Evolutionary conservation across 2,888 invertebrate genomes (phyloP).

Genomic region (Zygogramma bicolorata): DNA sequence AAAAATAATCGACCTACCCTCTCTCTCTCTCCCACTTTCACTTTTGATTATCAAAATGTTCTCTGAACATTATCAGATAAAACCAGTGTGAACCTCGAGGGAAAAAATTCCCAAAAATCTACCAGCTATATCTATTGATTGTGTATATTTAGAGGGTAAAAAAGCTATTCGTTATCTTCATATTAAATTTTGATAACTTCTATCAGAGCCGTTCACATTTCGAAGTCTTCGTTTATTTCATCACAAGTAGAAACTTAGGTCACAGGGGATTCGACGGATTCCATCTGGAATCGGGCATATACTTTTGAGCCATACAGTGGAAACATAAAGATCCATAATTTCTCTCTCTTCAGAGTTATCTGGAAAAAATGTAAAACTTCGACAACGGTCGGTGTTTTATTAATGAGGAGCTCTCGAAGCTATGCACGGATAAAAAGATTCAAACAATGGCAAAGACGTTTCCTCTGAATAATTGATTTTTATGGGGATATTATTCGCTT

Average conservation of each 20-base stretch:
- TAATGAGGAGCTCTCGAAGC: conserved; percentile 15
- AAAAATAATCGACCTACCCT: too few relatives aligned
- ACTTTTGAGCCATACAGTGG: neutral
- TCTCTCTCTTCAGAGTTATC: conserved; percentile 19
- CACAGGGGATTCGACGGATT: neutral
- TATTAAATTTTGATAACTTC: neutral
- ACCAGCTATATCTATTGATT: neutral
- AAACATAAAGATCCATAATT: conserved; percentile 12
- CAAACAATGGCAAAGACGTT: conserved; percentile 48
- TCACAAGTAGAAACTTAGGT: neutral
- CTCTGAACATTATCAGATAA: too few relatives aligned
- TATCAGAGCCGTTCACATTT: neutral
- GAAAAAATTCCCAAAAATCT: too few relatives aligned
- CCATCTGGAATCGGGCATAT: neutral
- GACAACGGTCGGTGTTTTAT: conserved; percentile 9
- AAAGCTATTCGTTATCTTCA: too few relatives aligned
- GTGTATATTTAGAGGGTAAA: neutral
- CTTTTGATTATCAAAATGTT: too few relatives aligned
- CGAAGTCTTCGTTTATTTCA: neutral
- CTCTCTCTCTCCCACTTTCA: too few relatives aligned
- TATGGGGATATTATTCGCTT: conserved; percentile 56
- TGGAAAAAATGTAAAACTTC: neutral
- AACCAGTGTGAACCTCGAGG: too few relatives aligned
- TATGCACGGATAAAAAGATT: conserved; percentile 44
- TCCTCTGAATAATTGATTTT: conserved; percentile 56